Evolutionary conservation across 2,888 invertebrate species (phyloP), one percentile per base, ranked within the genome.

Genomic region (Chymomyza amoena): DNA sequence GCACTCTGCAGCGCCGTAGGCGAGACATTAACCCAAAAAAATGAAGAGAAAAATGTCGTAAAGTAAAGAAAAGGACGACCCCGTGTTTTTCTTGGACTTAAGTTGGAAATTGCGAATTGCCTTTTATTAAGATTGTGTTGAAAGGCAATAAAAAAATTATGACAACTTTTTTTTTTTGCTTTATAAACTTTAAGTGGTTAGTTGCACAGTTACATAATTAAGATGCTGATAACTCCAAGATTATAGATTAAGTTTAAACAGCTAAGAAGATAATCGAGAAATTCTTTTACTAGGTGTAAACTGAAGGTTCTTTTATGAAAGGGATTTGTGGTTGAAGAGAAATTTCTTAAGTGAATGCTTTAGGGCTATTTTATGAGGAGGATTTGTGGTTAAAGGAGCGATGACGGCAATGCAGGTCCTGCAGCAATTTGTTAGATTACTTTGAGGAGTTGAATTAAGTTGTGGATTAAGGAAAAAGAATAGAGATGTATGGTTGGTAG

Each of bases 21-120:
- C 72, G 64, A 59, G 70, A 69, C 71, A 69, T 72, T 70, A 72
- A 65, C 61, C 64, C 70, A 62, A 62, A 80, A 76, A 36, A 45
- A 32, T 6, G 9, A 7, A 32, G 7, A 32, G 2, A 32, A 32
- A 32, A 32, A 32, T 7, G 7, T 32, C 32, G 32, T 7, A 3
- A 13, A 45, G 10, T 45, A 13, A 45, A 45, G 39, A 45, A 13
- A 45, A 45, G 13, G 39, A 10, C 39, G 39, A 45, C 39, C 39
- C 13, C 39, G 39, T 45, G 39, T 45, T 45, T 45, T 45, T 45
- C 13, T 45, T 45, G 13, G 39, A 45, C 39, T 45, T 45, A 45
- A 45, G 39, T 45, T 13, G 39, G 39, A 45, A 45, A 45, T 45
- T 45, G 39, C 39, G 39, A 45, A 45, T 45, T 45, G 39, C 39